phyloP scores from a whole-genome alignment of 2,797 vertebrate species.

The Neoniphon sammara region DNA sequence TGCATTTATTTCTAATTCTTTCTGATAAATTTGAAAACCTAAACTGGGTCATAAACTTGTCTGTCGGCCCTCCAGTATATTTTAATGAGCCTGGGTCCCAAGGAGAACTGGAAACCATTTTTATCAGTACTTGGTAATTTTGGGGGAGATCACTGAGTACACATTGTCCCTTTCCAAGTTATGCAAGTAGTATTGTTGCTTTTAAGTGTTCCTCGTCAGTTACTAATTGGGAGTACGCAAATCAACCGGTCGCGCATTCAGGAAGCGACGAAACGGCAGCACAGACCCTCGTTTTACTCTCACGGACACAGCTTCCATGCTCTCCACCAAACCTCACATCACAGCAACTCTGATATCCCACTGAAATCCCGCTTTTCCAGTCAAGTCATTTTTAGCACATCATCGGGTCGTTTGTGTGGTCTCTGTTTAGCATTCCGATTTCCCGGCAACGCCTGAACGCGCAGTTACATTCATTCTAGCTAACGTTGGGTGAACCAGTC shows the following conservation, averaged over 20 bases:
- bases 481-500: slow-evolving; percentile 1
- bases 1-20: background rate
- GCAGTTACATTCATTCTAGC: background rate
- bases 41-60: no score
- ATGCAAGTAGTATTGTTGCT: slow-evolving; percentile 34
- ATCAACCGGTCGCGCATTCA: background rate
- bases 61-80: no score
- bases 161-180: slow-evolving; percentile 11
- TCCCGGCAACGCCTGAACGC: slow-evolving; percentile 4
- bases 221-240: background rate
- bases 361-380: no score
- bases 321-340: no score
- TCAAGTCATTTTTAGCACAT: no score
- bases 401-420: no score
- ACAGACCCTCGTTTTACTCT: accelerated
- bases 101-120: background rate
- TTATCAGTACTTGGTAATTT: no score
- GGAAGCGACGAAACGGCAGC: background rate
- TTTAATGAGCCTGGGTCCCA: background rate
- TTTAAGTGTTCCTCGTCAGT: background rate
- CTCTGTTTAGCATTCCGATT: background rate
- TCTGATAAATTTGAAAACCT: background rate
- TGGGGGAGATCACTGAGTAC: background rate
- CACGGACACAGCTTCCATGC: no score
- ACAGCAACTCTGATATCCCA: no score